Evolutionary conservation across 2,888 invertebrate species (phyloP).

Genomic region (Monochamus alternatus): DNA sequence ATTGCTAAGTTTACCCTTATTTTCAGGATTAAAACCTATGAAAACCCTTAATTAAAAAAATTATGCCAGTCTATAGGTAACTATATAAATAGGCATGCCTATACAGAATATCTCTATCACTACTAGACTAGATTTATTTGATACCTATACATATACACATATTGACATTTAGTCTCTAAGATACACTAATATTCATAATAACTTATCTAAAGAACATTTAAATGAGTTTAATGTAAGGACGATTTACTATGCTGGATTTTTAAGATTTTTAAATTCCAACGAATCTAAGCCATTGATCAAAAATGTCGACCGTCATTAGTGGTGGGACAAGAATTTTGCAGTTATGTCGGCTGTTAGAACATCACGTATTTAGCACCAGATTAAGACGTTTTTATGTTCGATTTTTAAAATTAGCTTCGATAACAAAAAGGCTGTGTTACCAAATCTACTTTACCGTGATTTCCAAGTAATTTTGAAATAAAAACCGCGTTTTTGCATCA

Average conservation of each 20-base stretch:
- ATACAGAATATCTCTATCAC: too few species aligned
- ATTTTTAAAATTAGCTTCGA: too few species aligned
- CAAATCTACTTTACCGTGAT: not conserved
- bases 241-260: constrained; percentile 36
- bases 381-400: not conserved
- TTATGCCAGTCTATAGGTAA: too few species aligned
- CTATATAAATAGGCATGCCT: too few species aligned
- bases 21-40: too few species aligned
- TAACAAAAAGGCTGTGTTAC: too few species aligned
- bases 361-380: not conserved
- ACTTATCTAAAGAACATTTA: constrained; percentile 33
- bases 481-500: too few species aligned
- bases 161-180: constrained; percentile 45
- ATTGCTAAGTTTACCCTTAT: too few species aligned
- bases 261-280: constrained; percentile 39
- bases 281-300: constrained; percentile 33
- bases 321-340: constrained; percentile 15
- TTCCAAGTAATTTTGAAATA: not conserved
- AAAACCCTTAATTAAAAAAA: too few species aligned
- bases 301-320: constrained; percentile 26
- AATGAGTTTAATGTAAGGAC: constrained; percentile 21
- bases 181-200: constrained; percentile 42
- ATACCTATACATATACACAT: not conserved
- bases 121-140: too few species aligned
- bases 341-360: constrained; percentile 19